Evolutionary conservation across 2,888 invertebrate species (phyloP), one percentile per base, ranked within the genome.

Genomic region (Corbicula japonica): DNA sequence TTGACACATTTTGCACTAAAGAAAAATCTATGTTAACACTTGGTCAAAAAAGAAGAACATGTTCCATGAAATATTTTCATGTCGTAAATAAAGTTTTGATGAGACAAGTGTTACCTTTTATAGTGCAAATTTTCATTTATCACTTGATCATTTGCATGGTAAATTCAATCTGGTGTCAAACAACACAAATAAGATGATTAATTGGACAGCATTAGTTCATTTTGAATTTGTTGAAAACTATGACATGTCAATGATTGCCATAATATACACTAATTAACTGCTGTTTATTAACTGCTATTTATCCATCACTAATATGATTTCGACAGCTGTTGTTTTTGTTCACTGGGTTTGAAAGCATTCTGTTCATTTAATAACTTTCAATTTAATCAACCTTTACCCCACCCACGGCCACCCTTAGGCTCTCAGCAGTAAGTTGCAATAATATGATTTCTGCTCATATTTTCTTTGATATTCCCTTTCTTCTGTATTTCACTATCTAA

Each of bases 81-180:
- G 28, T 26, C n/a, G 56, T 34, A 56, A 56, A 56, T 56, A 56
- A 56, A 32, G n/a, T n/a, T n/a, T n/a, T n/a, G n/a, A n/a, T n/a
- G n/a, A n/a, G n/a, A n/a, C n/a, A n/a, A n/a, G n/a, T n/a, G n/a
- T n/a, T n/a, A n/a, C n/a, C n/a, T n/a, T n/a, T n/a, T n/a, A 54
- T 10, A 54, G 35, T 66, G 41, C 66, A 66, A 21, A 28, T 35
- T 5, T 23, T 54, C 26, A 66, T 66, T 54, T 66, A 66, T 66
- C 66, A 66, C 41, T 41, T 41, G 52, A 54, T 41, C 52, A 56
- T 66, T 66, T 66, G 54, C 66, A 66, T 52, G 66, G 54, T n/a
- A 35, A 18, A 52, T 41, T 54, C 66, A 54, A 66, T 66, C 66
- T 54, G 35, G 26, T 66, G 66, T 38, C 66, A 66, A 52, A 34